Percentiles rank a stretch among this genome's conserved stretches.
Conservation (phyloP, 2,888 invertebrate genomes). For the Watsonalla binaria region DNA sequence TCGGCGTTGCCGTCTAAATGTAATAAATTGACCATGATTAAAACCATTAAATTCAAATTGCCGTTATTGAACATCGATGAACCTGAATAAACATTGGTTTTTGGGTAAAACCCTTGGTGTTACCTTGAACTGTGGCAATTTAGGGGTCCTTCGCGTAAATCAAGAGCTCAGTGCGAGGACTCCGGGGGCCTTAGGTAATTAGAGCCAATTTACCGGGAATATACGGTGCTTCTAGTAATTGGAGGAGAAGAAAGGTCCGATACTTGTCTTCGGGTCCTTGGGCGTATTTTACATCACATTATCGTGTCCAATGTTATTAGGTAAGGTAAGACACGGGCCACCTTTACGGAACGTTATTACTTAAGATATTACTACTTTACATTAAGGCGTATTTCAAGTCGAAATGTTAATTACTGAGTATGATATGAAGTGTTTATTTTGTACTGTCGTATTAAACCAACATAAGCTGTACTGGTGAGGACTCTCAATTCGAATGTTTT, state of each 20-base stretch:
- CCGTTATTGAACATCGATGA: background rate
- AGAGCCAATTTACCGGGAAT: constrained; percentile 3
- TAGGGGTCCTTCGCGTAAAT: constrained; percentile 16
- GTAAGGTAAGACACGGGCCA: background rate
- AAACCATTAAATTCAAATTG: background rate
- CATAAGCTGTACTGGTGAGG: no score
- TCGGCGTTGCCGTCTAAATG: background rate
- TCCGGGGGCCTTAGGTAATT: constrained; percentile 18
- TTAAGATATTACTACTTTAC: no score
- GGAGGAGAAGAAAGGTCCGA: background rate
- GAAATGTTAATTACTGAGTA: no score
- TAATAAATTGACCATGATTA: background rate
- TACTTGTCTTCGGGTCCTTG: background rate
- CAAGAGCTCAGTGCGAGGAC: constrained; percentile 7
- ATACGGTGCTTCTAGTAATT: constrained; percentile 1
- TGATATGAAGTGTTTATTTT: no score
- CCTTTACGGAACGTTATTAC: no score
- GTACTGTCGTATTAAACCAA: no score
- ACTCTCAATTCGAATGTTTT: no score
- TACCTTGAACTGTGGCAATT: constrained; percentile 20
- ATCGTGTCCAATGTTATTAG: background rate
- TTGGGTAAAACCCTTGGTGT: constrained; percentile 14
- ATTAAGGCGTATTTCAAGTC: no score
- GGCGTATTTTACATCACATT: background rate
- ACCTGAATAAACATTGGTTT: constrained; percentile 19